Base-by-base conservation (phyloP, 2,113 vertebrate species). In the Sceloporus tristichus region DNA sequence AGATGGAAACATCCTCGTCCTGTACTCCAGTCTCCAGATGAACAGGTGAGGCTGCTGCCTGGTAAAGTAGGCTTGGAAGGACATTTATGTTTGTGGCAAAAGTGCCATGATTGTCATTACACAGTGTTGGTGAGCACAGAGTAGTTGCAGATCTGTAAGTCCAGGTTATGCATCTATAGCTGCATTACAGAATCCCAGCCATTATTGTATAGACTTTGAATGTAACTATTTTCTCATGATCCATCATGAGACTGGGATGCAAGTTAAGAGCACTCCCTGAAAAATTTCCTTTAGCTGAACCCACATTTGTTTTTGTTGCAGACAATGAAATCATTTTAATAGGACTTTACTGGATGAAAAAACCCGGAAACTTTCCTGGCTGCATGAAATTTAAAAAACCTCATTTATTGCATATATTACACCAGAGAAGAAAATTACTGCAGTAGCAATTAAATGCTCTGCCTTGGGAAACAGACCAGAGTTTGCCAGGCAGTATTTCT, bases 341-440 rank as follows among this genome's bases (percentile, higher is more conserved):
- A 89, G 76, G 34, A 90, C 90, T 92, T 84, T 90, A 85, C 18
- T 85, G 74, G 90, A 68, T 48, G 48, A 5, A 5, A 48, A 48
- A 48, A 48, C 5, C 5, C 7, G 48, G 25, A 75, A 91, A 92
- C 86, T 65, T 89, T 91, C 77, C 86, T 48, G 89, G 87, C 48
- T 80, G 89, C 88, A 91, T 65, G 88, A 90, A 82, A 84, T 87
- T 88, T 91, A 91, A 85, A 94, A 91, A 94, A 71, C 84, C 89
- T 53, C 4, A 93, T 94, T 92, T 92, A 79, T 93, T 92, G 91
- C 84, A 14, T 79, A 92, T 73, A 75, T 65, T 93, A 87, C 92
- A 89, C 90, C 53, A 87, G 88, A 91, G 87, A 29, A 86, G 92
- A 92, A 85, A 89, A 91, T 84, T 80, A 86, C 79, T 90, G 70